Evolutionary conservation across 2,888 invertebrate genomes (phyloP), one percentile per base, ranked within the genome.

Genomic region (Argyra leucocephala): DNA sequence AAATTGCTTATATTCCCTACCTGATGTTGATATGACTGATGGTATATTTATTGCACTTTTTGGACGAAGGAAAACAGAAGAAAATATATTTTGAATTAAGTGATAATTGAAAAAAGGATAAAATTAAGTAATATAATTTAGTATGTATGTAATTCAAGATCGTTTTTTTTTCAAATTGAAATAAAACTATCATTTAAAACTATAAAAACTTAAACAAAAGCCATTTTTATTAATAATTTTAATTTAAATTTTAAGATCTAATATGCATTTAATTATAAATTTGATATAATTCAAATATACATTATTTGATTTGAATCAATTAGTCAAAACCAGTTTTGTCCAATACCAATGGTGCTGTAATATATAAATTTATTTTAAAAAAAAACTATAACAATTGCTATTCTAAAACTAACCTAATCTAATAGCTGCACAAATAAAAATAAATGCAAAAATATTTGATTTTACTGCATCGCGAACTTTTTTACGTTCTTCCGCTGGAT

Each of bases 11-110:
- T 90, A 94, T 74, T 85, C 92, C 0, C 84, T 82, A 70, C 88
- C 91, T 0, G 85, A 90, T 6, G 79, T 82, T 0, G 94, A 96
- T 80, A 80, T 86, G 6, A 93, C 95, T 0, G 95, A 91, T 76
- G 98, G 98, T 2, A 97, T 99, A 80, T 99, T 99, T 80, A 84
- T 98, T 48, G 96, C 97, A 1, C 86, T 96, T 63, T 89, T 98
- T 72, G 91, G 91, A 76, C 82, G 86, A 74, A 62, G 60, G 12
- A 65, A 65, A 48, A 6, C 36, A 31, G 31, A 62, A 64, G 68
- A 37, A 66, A 67, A 10, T n/a, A 31, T 31, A 31, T 31, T 7
- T 26, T 26, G 12, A 31, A 31, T 10, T 61, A 63, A 5, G 31
- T n/a, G n/a, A n/a, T n/a, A n/a, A n/a, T n/a, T n/a, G n/a, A n/a